Conservation (phyloP, 2,797 vertebrate genomes). For the Pangasius krempfi region DNA sequence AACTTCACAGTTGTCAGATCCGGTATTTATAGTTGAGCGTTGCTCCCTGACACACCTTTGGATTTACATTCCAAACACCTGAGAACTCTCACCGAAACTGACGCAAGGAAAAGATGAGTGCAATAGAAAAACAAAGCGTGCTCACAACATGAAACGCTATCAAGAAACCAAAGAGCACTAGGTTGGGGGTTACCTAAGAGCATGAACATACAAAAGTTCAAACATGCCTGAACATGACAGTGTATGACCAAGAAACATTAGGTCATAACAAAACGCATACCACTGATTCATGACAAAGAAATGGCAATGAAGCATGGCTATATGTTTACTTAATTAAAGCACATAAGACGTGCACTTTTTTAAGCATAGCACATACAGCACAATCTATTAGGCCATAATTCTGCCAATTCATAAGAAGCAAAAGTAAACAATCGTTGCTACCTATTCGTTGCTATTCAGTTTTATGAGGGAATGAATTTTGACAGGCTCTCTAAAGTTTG, state of each 20-base stretch:
- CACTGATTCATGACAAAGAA: conserved; percentile 13
- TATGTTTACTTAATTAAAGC: not conserved
- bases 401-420: not conserved
- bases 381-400: not conserved
- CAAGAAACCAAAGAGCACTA: conserved; percentile 44
- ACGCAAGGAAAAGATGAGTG: conserved; percentile 40
- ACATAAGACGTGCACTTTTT: no score
- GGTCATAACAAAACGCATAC: not conserved
- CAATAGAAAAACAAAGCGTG: conserved; percentile 32
- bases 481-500: not conserved
- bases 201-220: not conserved
- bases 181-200: conserved; percentile 33
- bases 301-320: not conserved
- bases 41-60: conserved; percentile 44
- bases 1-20: not conserved
- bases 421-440: not conserved
- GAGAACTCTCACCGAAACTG: conserved; percentile 53
- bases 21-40: not conserved
- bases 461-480: not conserved
- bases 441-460: no score
- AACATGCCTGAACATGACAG: conserved; percentile 45
- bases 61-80: conserved; percentile 50
- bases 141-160: conserved; percentile 27
- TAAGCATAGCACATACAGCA: not conserved
- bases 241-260: conserved; percentile 12